A percentile compares a stretch with the other conserved stretches of the same genome.
These are phyloP conservation scores for Plagiodera versicolora DNA, from an alignment of 2,888 invertebrate species.

Conservation along the genomic window DNA sequence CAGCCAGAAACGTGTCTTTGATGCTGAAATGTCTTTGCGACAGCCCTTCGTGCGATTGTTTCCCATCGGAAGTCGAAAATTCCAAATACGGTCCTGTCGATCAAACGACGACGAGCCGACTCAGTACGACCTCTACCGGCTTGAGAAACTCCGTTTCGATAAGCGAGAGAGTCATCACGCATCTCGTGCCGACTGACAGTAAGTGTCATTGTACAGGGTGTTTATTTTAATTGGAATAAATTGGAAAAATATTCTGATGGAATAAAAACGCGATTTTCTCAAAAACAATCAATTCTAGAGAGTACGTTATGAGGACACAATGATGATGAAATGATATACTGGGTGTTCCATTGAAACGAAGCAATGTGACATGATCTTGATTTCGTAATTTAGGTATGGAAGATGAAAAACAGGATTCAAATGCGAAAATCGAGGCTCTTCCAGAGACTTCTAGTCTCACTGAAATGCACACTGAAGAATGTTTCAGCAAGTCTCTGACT, in stretches of 20 bases:
- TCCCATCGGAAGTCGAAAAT: not conserved
- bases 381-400: not conserved
- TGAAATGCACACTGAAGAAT: not conserved
- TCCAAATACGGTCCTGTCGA: not conserved
- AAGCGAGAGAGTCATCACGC: not conserved
- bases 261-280: too few species aligned
- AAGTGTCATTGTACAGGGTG: not conserved
- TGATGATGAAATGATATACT: too few species aligned
- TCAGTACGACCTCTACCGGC: not conserved
- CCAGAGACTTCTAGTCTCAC: not conserved
- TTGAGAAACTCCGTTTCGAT: not conserved
- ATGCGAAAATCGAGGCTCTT: not conserved
- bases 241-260: too few species aligned
- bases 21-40: conserved; percentile 15
- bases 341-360: too few species aligned
- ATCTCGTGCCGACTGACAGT: not conserved
- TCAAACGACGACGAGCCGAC: not conserved
- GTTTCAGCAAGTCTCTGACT: not conserved
- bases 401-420: not conserved
- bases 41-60: conserved; percentile 17
- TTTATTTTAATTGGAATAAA: too few species aligned
- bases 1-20: not conserved
- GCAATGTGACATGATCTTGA: too few species aligned
- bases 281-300: too few species aligned
- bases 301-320: too few species aligned